Conservation (phyloP, 2,888 invertebrate species). For the Erebia ligea region DNA sequence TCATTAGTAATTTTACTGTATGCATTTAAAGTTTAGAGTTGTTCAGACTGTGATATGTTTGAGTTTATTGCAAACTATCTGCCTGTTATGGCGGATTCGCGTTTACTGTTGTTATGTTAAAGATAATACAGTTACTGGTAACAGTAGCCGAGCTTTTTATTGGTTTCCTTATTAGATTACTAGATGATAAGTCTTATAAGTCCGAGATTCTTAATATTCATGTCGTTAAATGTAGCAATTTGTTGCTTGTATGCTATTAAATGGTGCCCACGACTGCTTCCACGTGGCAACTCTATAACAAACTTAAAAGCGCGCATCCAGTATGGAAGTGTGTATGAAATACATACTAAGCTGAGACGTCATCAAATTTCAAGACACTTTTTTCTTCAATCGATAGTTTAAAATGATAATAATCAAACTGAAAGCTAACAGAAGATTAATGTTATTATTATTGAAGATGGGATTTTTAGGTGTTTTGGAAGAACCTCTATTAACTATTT, state of each 20-base stretch:
- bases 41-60: slow-evolving; percentile 23
- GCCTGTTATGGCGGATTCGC: slow-evolving; percentile 29
- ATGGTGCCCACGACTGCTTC: slow-evolving; percentile 7
- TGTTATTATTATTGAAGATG: too few relatives aligned
- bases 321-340: too few relatives aligned
- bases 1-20: slow-evolving; percentile 41
- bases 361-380: too few relatives aligned
- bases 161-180: slow-evolving; percentile 7
- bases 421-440: too few relatives aligned
- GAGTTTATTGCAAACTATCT: slow-evolving; percentile 30
- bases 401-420: too few relatives aligned
- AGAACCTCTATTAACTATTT: too few relatives aligned
- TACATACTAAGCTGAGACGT: too few relatives aligned
- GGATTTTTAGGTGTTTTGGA: too few relatives aligned
- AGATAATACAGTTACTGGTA: slow-evolving; percentile 1
- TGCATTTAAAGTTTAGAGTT: slow-evolving; percentile 25
- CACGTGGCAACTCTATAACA: too few relatives aligned
- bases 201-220: slow-evolving; percentile 13
- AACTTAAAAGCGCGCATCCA: too few relatives aligned
- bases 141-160: not conserved
- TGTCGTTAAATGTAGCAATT: slow-evolving; percentile 12
- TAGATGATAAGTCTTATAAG: too few relatives aligned
- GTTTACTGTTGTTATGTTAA: slow-evolving; percentile 25
- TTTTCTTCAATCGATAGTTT: too few relatives aligned
- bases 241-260: slow-evolving; percentile 19